phyloP scores from a whole-genome alignment of 2,797 vertebrate genomes.

The Atherinosoma microstoma region DNA sequence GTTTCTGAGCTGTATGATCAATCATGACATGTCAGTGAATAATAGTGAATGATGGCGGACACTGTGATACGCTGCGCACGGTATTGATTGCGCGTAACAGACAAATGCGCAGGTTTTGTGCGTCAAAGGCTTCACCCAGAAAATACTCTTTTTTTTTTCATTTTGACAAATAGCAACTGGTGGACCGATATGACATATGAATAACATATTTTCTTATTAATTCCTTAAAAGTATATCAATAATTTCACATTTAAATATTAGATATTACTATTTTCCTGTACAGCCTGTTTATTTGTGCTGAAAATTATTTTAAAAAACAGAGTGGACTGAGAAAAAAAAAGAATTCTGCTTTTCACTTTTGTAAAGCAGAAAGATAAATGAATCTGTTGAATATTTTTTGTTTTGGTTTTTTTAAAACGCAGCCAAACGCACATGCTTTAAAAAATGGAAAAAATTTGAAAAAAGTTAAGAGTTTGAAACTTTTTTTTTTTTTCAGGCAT shows the following conservation, averaged over 20 bases:
- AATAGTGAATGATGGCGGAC: slow-evolving; percentile 82
- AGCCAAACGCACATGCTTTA: neutral
- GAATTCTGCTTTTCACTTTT: neutral
- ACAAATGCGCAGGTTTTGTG: slow-evolving; percentile 45
- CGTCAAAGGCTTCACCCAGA: slow-evolving; percentile 47
- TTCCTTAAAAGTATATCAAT: neutral
- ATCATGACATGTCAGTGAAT: slow-evolving; percentile 87
- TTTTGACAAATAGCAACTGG: neutral
- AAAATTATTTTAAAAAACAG: neutral
- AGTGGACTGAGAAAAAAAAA: too few species aligned
- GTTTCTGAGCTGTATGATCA: slow-evolving; percentile 84
- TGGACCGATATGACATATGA: neutral
- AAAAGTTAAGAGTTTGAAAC: slow-evolving; percentile 16
- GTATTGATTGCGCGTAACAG: slow-evolving; percentile 59
- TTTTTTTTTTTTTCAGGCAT: slow-evolving; percentile 37
- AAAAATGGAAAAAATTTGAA: neutral
- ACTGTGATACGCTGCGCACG: slow-evolving; percentile 52
- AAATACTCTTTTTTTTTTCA: neutral
- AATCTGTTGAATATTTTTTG: neutral
- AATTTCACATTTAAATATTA: neutral
- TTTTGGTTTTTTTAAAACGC: neutral
- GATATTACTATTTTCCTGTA: neutral
- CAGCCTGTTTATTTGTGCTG: neutral
- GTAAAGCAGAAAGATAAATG: neutral
- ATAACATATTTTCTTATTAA: neutral